phyloP scores from a whole-genome alignment of 2,888 invertebrate species.

The Amphipoea lucens region DNA sequence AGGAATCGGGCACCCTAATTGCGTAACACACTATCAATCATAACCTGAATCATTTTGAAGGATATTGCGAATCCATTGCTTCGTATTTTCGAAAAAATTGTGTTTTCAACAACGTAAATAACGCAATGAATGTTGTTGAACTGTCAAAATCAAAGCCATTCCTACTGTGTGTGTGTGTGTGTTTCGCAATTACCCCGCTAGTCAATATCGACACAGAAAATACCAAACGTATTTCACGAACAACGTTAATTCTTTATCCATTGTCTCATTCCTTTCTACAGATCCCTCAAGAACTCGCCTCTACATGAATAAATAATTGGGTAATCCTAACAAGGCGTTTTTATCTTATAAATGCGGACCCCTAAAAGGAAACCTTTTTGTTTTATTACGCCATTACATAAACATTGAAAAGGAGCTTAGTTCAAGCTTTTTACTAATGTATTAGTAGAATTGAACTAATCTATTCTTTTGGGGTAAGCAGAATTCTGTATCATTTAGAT shows the following conservation, averaged over 20 bases:
- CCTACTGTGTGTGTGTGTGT: background rate
- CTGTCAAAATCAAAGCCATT: too few relatives aligned
- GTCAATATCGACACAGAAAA: too few relatives aligned
- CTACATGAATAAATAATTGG: slow-evolving; percentile 58
- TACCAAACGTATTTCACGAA: too few relatives aligned
- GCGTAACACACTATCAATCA: too few relatives aligned
- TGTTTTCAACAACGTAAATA: background rate
- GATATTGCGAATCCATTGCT: background rate
- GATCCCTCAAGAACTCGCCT: slow-evolving; percentile 34
- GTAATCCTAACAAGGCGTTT: slow-evolving; percentile 60
- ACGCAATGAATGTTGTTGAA: too few relatives aligned
- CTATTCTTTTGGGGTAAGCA: background rate
- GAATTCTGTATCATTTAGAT: background rate
- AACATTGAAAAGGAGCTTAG: slow-evolving; percentile 56
- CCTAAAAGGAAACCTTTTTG: slow-evolving; percentile 60
- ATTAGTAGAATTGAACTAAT: slow-evolving; percentile 12
- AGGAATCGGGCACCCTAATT: too few relatives aligned
- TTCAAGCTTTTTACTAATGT: slow-evolving; percentile 48
- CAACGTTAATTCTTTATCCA: background rate
- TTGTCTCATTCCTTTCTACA: background rate
- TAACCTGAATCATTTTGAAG: background rate
- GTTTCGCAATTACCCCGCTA: background rate
- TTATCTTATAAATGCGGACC: slow-evolving; percentile 49
- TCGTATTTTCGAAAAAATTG: background rate
- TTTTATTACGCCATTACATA: slow-evolving; percentile 62